Evolutionary conservation across 1,140 invertebrate species (phyloP), one percentile per base, ranked within the genome.

Genomic region (Drosophila lacteicornis): DNA sequence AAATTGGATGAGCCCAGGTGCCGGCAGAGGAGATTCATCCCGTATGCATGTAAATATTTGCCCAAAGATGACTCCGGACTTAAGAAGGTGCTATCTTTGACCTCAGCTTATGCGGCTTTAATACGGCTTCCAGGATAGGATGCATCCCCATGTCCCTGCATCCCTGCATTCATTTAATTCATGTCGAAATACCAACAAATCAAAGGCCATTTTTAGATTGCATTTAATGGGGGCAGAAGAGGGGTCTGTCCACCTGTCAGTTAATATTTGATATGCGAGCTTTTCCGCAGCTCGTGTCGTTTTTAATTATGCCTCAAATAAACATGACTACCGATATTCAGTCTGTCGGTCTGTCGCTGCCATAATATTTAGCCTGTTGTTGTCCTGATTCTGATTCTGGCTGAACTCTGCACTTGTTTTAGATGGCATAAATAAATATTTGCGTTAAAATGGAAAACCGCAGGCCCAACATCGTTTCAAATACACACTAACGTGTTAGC

Each of bases 401-500:
- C 46, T 40, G 40, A 40, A 56, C 62, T 79, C 49, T 57, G 51
- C 75, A 47, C 55, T 79, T 65, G 61, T 75, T 75, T 69, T 56
- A 68, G 79, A 3, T 82, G 81, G 75, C 79, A 73, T 82, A 79
- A 78, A 82, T 79, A 87, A 87, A 86, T 79, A 88, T 88, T 83
- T 83, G 57, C 45, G 49, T 25, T 49, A 40, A 69, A 83, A 69
- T 51, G 45, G 58, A 66, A 88, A 84, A 78, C 84, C 83, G 53
- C 83, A 88, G 50, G 22, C 15, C 36, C 49, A 51, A 46, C 33
- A 30, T 38, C 25, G 33, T 50, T 62, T 40, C 22, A 58, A 42
- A 30, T 17, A 38, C 36, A 62, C 22, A 40, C 25, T 12, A 49
- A 40, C 47, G 53, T 71, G 9, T 59, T 40, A 46, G n/a, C 36